phyloP scores from a whole-genome alignment of 2,888 invertebrate genomes.

The Drosophila engyochracea region DNA sequence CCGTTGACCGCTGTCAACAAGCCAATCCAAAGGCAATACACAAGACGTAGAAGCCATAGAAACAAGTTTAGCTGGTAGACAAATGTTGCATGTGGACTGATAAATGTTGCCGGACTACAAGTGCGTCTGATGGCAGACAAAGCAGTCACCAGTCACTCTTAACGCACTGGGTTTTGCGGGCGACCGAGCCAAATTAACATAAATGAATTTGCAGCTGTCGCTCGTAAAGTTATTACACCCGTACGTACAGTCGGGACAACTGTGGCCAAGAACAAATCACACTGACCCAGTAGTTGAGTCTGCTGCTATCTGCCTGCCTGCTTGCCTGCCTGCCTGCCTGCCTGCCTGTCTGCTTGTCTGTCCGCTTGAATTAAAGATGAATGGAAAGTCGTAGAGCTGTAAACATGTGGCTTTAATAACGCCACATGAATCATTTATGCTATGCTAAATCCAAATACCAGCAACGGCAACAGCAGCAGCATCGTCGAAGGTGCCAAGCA shows the following conservation, averaged over 20 bases:
- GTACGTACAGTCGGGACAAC: conserved; percentile 62
- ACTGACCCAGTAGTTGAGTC: conserved; percentile 69
- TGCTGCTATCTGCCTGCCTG: neutral
- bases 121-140: conserved; percentile 28
- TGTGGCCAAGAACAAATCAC: conserved; percentile 59
- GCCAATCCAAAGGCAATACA: conserved; percentile 49
- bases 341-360: conserved; percentile 2
- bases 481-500: conserved; percentile 68
- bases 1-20: conserved; percentile 66
- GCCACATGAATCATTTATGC: conserved; percentile 76
- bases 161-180: conserved; percentile 55
- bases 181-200: conserved; percentile 75
- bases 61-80: conserved; percentile 24
- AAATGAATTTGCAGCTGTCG: conserved; percentile 81
- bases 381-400: conserved; percentile 42
- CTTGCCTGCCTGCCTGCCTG: conserved; percentile 5
- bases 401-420: conserved; percentile 73
- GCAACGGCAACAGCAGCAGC: conserved; percentile 6
- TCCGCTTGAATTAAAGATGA: conserved; percentile 64
- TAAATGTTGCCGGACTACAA: conserved; percentile 34
- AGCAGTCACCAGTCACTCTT: conserved; percentile 30
- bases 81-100: conserved; percentile 63
- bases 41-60: neutral
- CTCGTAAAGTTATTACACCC: conserved; percentile 56
- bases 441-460: conserved; percentile 60